Conservation (phyloP, 2,797 vertebrate genomes). For the Pseudotriccus pelzelni region DNA sequence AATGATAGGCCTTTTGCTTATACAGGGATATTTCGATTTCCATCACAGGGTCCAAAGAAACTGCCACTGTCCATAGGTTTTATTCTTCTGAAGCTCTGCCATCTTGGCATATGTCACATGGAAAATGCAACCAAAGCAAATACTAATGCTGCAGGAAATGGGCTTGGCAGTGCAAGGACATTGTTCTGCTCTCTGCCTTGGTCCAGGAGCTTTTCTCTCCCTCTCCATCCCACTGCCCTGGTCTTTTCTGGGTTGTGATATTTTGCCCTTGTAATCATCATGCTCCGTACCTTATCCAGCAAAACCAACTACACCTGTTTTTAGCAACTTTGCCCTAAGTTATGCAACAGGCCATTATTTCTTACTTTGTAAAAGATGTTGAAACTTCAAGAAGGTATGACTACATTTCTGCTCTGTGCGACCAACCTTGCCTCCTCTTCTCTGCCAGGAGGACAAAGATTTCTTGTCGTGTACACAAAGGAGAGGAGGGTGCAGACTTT, state of each 20-base stretch:
- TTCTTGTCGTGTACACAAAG: not conserved
- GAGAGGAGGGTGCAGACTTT: not conserved
- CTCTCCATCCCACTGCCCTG: not conserved
- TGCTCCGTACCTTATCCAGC: not conserved
- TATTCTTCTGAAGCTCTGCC: not conserved
- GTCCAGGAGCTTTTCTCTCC: not conserved
- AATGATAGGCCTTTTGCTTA: not conserved
- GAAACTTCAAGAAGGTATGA: not conserved
- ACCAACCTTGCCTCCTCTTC: not conserved
- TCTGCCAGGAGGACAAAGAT: not conserved
- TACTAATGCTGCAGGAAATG: not conserved
- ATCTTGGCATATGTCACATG: not conserved
- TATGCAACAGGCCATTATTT: not conserved
- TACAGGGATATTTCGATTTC: not conserved
- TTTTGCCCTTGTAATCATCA: not conserved
- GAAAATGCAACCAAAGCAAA: conserved; percentile 10
- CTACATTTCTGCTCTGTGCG: not conserved
- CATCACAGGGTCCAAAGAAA: not conserved
- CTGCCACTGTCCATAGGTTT: not conserved
- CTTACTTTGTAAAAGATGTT: not conserved
- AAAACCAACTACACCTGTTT: not conserved
- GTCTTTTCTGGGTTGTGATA: not conserved
- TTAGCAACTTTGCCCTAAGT: not conserved
- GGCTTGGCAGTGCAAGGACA: not conserved
- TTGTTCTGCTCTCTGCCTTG: not conserved